Base-by-base conservation (phyloP, 30 jellyfish, hydroid and myxozoan species). In the Aurelia sp. region DNA sequence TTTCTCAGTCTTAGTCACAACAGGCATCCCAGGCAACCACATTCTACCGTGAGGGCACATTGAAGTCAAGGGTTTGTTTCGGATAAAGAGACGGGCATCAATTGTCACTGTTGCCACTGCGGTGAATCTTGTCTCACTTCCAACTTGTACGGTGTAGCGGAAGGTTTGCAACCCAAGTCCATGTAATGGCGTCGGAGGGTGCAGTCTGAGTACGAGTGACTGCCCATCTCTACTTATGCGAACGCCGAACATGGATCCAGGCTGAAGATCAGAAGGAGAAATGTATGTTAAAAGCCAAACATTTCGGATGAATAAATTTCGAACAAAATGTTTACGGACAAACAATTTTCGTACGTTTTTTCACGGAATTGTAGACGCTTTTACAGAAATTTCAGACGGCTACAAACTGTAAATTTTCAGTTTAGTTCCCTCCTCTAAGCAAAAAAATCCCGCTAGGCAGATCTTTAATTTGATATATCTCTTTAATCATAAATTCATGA, bases 11-110 rank as follows among this genome's bases (percentile, higher is more conserved):
- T 41, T 19, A 13, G 55, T 53, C 1, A 76, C 64, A 20, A 76
- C 63, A 7, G 96, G 90, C 90, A 76, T 86, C 2, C 84, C 88
- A 2, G 96, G 96, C 31, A 86, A 20, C 88, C 88, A 68, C 96
- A 86, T 74, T 31, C 90, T 76, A 40, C 96, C 96, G 35, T 59
- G 67, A 16, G 88, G 88, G 44, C 96, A 86, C 76, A 64, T 55
- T 20, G 96, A 86, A 19, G 77, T 82, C 16, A 82, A 72, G 22
- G 96, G 77, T 19, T 50, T 16, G 64, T 86, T 67, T 24, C 88
- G 86, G 2, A 72, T 19, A 55, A 20, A 76, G 17, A 62, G 55
- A 18, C 88, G 80, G 24, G 89, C 88, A 41, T 72, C 96, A 8
- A 68, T 64, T 4, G 84, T 69, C n/a, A 85, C 94, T 35, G 60